These are phyloP conservation scores for Melanostoma scalare DNA, from an alignment of 2,888 invertebrate species.

Conservation along the genomic window DNA sequence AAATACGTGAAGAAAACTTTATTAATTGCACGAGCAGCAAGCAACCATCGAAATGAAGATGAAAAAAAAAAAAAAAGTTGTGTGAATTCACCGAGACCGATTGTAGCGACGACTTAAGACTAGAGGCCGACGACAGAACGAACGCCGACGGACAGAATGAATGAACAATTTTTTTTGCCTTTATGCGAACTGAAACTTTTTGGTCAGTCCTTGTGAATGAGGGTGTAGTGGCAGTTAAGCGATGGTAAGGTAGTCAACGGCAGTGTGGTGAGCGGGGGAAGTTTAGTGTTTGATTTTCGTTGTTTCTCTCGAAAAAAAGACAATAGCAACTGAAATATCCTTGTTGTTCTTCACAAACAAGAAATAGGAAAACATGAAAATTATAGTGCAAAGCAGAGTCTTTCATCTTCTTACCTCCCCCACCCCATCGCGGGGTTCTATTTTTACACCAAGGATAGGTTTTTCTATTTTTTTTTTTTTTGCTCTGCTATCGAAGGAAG, in stretches of 20 bases:
- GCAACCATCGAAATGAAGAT: constrained; percentile 46
- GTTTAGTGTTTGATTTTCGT: constrained; percentile 61
- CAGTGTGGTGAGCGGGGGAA: neutral
- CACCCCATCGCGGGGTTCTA: constrained; percentile 18
- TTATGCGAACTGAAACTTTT: constrained; percentile 52
- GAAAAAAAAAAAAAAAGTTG: constrained; percentile 31
- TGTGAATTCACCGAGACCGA: constrained; percentile 20
- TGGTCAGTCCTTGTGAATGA: constrained; percentile 34
- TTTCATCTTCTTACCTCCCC: constrained; percentile 24
- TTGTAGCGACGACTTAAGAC: neutral
- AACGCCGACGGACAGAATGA: neutral
- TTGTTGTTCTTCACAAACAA: constrained; percentile 67
- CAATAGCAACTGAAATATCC: constrained; percentile 69
- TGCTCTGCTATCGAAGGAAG: constrained; percentile 36
- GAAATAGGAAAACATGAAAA: constrained; percentile 60
- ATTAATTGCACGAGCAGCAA: constrained; percentile 62
- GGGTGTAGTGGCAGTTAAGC: neutral
- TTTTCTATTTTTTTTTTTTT: constrained; percentile 18
- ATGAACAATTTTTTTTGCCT: constrained; percentile 21
- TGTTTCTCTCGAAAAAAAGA: constrained; percentile 45
- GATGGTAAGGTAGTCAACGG: too few species aligned
- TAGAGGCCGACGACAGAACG: constrained; percentile 25
- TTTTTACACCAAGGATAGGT: constrained; percentile 56
- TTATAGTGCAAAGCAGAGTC: constrained; percentile 68
- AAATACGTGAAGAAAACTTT: constrained; percentile 66